Evolutionary conservation across 2,797 vertebrate species (phyloP).

Genomic region (Schizopygopsis pylzovi): DNA sequence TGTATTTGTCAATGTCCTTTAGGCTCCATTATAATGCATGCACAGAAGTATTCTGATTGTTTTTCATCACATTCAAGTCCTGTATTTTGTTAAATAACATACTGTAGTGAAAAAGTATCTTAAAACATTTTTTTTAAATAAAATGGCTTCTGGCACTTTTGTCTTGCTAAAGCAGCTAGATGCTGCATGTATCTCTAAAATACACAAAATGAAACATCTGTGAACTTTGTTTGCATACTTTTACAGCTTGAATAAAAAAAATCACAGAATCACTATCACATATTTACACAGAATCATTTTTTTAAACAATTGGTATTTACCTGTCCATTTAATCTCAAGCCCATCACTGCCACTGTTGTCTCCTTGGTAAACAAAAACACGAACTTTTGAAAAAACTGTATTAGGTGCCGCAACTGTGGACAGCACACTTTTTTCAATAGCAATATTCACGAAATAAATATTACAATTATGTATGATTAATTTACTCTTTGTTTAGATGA

Average conservation of each 20-base stretch:
- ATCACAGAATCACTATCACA: too few relatives aligned
- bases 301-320: not conserved
- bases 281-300: not conserved
- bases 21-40: not conserved
- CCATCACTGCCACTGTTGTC: not conserved
- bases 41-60: not conserved
- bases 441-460: conserved; percentile 61
- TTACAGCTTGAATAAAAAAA: not conserved
- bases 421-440: not conserved
- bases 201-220: not conserved
- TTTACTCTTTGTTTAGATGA: conserved; percentile 8
- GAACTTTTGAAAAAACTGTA: conserved; percentile 15
- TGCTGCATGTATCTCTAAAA: not conserved
- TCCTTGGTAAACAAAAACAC: conserved; percentile 1
- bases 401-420: not conserved
- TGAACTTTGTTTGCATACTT: not conserved
- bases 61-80: not conserved
- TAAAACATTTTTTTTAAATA: not conserved
- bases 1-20: not conserved
- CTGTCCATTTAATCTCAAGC: conserved; percentile 12
- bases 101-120: not conserved
- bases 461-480: conserved; percentile 67
- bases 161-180: conserved; percentile 1
- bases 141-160: not conserved
- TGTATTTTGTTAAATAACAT: not conserved